Conservation (phyloP, 2,797 vertebrate species). For the Cyprinella venusta region DNA sequence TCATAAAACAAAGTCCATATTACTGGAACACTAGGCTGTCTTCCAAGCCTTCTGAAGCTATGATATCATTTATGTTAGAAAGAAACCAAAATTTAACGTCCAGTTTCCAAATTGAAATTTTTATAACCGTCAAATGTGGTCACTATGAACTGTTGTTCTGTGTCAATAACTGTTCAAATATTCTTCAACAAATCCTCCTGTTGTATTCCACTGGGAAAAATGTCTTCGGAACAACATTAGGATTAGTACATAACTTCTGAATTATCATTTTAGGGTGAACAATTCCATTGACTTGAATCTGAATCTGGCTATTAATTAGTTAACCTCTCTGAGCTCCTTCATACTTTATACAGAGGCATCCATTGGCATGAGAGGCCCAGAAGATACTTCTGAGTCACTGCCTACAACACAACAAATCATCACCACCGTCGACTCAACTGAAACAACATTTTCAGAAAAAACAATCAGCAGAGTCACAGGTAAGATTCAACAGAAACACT, state of each 20-base stretch:
- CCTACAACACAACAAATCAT: slow-evolving; percentile 5
- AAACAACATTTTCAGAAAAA: neutral
- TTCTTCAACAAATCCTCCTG: neutral
- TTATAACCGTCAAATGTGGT: neutral
- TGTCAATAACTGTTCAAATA: neutral
- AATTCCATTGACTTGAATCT: neutral
- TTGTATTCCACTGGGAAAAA: neutral
- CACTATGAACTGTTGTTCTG: neutral
- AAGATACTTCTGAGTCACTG: neutral
- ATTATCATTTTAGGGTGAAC: neutral
- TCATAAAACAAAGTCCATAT: neutral
- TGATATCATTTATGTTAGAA: neutral
- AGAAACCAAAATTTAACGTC: neutral
- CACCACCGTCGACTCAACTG: neutral
- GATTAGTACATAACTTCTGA: neutral
- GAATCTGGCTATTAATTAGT: slow-evolving; percentile 1
- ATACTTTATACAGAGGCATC: neutral
- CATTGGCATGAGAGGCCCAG: neutral
- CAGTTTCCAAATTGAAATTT: neutral
- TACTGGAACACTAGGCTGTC: neutral
- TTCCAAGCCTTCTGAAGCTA: neutral
- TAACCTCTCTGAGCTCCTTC: neutral
- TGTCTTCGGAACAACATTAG: neutral
- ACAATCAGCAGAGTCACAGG: neutral
- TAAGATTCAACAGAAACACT: neutral